phyloP scores from a whole-genome alignment of 2,888 invertebrate species.

The Eupithecia pulchellata region DNA sequence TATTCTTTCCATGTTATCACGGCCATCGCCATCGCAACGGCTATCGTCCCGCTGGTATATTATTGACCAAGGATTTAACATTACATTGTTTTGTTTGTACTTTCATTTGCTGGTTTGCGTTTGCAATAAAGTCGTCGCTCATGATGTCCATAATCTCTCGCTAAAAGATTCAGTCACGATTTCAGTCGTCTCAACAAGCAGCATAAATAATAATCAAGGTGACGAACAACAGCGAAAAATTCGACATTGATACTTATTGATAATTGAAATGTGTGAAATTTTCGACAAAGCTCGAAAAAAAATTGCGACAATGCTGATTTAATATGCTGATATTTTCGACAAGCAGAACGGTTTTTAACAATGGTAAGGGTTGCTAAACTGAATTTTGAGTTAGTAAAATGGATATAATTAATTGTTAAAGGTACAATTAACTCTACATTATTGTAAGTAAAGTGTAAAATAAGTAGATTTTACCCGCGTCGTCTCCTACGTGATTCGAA shows the following conservation, averaged over 20 bases:
- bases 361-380: background rate
- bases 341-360: background rate
- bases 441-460: no score
- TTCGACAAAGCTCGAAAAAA: background rate
- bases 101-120: conserved; percentile 3
- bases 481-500: no score
- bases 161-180: conserved; percentile 42
- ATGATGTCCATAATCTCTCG: conserved; percentile 34
- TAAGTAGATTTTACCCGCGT: no score
- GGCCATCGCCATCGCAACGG: background rate
- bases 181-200: conserved; percentile 26
- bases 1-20: no score
- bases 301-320: background rate
- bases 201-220: conserved; percentile 16
- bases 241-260: background rate
- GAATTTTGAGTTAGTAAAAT: background rate
- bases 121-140: conserved; percentile 24
- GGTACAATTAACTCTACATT: no score
- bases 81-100: conserved; percentile 11
- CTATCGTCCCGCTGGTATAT: background rate
- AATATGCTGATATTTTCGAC: background rate
- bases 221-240: background rate
- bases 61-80: conserved; percentile 4
- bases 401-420: background rate
- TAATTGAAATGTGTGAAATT: conserved; percentile 4